These are phyloP conservation scores for Neotoma lepida DNA, from an alignment of 2,113 vertebrate genomes.

Conservation along the genomic window DNA sequence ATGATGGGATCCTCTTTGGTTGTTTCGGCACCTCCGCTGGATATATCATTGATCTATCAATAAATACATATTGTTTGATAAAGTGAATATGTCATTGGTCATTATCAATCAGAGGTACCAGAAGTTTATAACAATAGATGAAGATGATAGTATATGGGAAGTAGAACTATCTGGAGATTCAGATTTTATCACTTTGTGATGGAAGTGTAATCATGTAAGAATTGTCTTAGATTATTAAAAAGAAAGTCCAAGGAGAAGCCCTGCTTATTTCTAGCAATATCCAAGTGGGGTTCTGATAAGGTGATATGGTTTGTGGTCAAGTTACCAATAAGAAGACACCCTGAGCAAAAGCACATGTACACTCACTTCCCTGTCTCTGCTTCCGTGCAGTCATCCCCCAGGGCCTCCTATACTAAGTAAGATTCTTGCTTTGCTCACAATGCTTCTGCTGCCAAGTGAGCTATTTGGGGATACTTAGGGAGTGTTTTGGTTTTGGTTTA, in stretches of 20 bases:
- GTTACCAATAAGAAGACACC: not conserved
- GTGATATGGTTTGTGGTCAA: not conserved
- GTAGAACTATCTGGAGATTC: conserved; percentile 36
- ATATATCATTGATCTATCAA: conserved; percentile 15
- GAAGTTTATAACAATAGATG: conserved; percentile 28
- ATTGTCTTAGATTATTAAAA: not conserved
- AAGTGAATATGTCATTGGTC: not conserved
- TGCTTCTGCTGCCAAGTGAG: not conserved
- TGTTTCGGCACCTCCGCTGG: not conserved
- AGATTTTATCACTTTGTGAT: not conserved
- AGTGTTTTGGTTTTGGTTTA: not conserved
- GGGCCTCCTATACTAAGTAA: not conserved
- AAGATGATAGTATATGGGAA: not conserved
- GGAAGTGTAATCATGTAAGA: not conserved
- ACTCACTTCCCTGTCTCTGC: not conserved
- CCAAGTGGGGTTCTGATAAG: not conserved
- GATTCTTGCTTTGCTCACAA: conserved; percentile 40
- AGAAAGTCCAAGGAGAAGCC: conserved; percentile 13
- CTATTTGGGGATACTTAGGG: not conserved
- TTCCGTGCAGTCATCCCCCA: not conserved
- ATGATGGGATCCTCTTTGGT: conserved; percentile 14
- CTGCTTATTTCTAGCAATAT: conserved; percentile 50
- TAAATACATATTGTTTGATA: conserved; percentile 47
- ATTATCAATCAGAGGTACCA: conserved; percentile 6
- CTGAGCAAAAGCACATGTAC: not conserved